Base-by-base conservation (phyloP, 1,140 invertebrate species). In the Nixonia krombeini region DNA sequence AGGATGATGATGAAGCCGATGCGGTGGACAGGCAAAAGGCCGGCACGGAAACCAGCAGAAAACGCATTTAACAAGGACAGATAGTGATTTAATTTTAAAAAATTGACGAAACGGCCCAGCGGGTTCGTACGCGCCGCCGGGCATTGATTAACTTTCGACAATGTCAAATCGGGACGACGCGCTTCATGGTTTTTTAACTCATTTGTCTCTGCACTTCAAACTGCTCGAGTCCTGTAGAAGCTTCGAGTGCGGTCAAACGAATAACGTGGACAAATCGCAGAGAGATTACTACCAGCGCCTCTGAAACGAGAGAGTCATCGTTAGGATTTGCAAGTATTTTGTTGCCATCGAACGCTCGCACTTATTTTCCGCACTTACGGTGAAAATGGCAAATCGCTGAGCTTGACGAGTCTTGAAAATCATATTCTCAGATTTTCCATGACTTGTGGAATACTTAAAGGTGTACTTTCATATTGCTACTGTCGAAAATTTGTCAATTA, bases 31-130 rank as follows among this genome's bases (percentile, higher is more conserved):
- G 52, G 55, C 53, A 66, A 65, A 62, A 66, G 57, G 40, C 59
- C 59, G 61, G 61, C 53, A 37, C 58, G 68, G 69, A 58, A 61
- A 65, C 53, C 57, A 50, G 58, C 70, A 76, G 76, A 69, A 84
- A 84, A 84, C 74, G 81, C 79, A 81, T 84, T 82, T 83, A 84
- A 85, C 83, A 84, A 85, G 82, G 81, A 83, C 83, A 83, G 81
- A 83, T 85, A 78, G 82, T 85, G 81, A 84, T 85, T 84, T 83
- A 83, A 85, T 85, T 85, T 84, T 79, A 76, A 84, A 83, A 85
- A 85, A 85, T 85, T 82, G 82, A 84, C 79, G 80, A 81, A 82
- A 82, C 79, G 78, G 74, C 77, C 70, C 70, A 49, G 49, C 67
- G 56, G 59, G 56, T 63, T 62, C 66, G 57, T 63, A 64, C 70